phyloP scores from a whole-genome alignment of 1,140 invertebrate species.

The Coptotermes formosanus region DNA sequence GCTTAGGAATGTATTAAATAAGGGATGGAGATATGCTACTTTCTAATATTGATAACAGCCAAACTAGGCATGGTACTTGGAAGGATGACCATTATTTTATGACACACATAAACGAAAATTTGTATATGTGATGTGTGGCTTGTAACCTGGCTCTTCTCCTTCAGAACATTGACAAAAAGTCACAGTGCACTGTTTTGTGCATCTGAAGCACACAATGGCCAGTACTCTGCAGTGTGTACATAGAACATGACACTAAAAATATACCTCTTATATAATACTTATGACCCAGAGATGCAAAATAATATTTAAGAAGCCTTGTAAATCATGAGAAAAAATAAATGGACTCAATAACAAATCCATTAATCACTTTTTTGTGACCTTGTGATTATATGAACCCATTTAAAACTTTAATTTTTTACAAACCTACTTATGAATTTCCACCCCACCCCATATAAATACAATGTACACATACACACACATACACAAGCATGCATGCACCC shows the following conservation, averaged over 20 bases:
- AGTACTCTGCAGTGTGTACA: background rate
- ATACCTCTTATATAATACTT: background rate
- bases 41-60: too few relatives aligned
- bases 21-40: too few relatives aligned
- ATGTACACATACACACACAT: background rate
- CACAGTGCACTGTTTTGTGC: too few relatives aligned
- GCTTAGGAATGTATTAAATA: too few relatives aligned
- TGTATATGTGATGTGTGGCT: too few relatives aligned
- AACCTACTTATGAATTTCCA: background rate
- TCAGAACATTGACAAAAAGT: too few relatives aligned
- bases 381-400: background rate
- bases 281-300: background rate
- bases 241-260: background rate
- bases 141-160: too few relatives aligned
- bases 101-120: too few relatives aligned
- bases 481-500: background rate
- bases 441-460: slow-evolving; percentile 14
- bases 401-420: background rate
- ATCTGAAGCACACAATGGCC: too few relatives aligned
- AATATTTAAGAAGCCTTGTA: background rate
- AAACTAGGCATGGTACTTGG: too few relatives aligned
- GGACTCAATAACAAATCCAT: background rate
- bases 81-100: too few relatives aligned
- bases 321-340: background rate
- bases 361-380: background rate